These are phyloP conservation scores for Mongoloraphidia duomilia DNA, from an alignment of 2,888 invertebrate genomes.

Conservation along the genomic window DNA sequence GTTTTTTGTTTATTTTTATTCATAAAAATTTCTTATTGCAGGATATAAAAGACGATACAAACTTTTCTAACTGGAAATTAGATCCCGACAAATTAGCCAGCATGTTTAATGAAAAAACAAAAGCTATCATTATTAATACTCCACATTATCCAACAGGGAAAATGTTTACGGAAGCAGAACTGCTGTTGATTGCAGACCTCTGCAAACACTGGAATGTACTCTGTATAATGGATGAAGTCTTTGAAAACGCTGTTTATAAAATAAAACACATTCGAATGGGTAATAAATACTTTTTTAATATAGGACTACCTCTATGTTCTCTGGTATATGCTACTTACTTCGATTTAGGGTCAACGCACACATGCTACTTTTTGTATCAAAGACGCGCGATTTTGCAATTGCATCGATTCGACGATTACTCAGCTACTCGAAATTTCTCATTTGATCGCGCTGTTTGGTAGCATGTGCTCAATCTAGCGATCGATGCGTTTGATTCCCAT, in stretches of 20 bases:
- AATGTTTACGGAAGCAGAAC: slow-evolving; percentile 37
- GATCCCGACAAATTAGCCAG: slow-evolving; percentile 44
- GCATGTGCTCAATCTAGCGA: too few relatives aligned
- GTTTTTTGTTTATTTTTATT: not conserved
- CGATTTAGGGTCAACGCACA: too few relatives aligned
- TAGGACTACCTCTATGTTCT: too few relatives aligned
- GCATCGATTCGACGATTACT: too few relatives aligned
- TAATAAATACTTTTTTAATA: slow-evolving; percentile 19
- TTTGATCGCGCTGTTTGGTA: too few relatives aligned
- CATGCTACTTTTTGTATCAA: too few relatives aligned
- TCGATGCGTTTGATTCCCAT: too few relatives aligned
- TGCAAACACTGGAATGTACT: slow-evolving; percentile 52
- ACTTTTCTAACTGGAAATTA: slow-evolving; percentile 48
- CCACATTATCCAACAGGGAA: slow-evolving; percentile 66
- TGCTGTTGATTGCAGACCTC: slow-evolving; percentile 42
- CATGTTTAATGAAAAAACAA: slow-evolving; percentile 51
- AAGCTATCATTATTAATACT: slow-evolving; percentile 54
- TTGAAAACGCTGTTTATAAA: slow-evolving; percentile 55
- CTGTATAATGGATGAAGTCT: slow-evolving; percentile 60
- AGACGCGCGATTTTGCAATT: too few relatives aligned
- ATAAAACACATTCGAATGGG: slow-evolving; percentile 43
- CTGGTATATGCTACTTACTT: too few relatives aligned
- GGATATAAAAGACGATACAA: slow-evolving; percentile 27
- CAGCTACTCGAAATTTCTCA: too few relatives aligned
- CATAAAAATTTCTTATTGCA: slow-evolving; percentile 13